Base-by-base conservation (phyloP, 1,140 invertebrate species). In the Saxidomus purpurata region DNA sequence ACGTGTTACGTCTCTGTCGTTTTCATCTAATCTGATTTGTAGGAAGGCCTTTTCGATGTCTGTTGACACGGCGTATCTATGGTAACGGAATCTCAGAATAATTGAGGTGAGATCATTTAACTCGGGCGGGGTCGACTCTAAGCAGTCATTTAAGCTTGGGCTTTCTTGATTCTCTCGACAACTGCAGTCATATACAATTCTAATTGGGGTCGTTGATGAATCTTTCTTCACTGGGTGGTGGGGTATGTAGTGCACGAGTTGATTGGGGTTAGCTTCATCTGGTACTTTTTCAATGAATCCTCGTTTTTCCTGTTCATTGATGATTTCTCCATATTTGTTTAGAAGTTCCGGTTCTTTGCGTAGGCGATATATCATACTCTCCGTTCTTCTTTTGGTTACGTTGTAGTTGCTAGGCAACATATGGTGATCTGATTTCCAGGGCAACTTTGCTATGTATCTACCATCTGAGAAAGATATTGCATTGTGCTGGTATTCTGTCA, bases 161-260 rank as follows among this genome's bases (percentile, higher is more conserved):
- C 31, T 9, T 34, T n/a, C n/a, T 6, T 34, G 8, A 28, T 9
- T 34, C n/a, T 8, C 6, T 22, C 25, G 63, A n/a, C 63, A 69
- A 11, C 63, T 69, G 25, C 25, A 69, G 25, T 69, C 63, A 28
- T 69, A 69, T 8, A 8, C 43, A 69, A 80, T 80, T n/a, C 77
- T 19, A 28, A 80, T 55, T 3, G 77, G 77, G 22, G 52, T 80
- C 11, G 77, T 80, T 4, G 47, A 8, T 31, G 77, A 80, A 43
- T 80, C 77, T 55, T 52, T 80, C 47, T 80, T 80, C 17, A 80
- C 77, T 55, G 43, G 43, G 55, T 80, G 77, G 19, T 80, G 77
- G 11, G 77, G 77, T 52, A 80, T 80, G 34, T 80, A 49, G 28
- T 80, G 77, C 19, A 80, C 34, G 19, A 15, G 15, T 19, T 80